Base-by-base conservation (phyloP, 1,140 invertebrate genomes). In the Oncopeltus fasciatus region DNA sequence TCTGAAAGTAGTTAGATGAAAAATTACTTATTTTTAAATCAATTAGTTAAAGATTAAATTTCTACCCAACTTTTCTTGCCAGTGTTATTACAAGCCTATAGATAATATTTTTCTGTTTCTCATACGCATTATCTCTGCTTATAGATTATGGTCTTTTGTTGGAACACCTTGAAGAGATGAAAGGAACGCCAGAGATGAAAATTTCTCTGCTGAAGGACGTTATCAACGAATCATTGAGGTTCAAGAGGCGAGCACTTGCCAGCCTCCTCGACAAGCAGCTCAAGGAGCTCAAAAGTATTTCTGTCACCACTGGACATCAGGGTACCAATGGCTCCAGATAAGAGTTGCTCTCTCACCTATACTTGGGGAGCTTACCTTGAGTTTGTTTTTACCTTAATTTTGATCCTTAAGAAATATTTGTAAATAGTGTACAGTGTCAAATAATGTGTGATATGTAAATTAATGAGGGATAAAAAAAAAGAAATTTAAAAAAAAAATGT, bases 201-300 rank as follows among this genome's bases (percentile, higher is more conserved):
- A 76, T 83, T 26, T 77, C 78, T 62, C 82, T 90, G 70, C 75
- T 92, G 31, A 78, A 82, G 66, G 82, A 88, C 67, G 80, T 90
- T 59, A 83, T 90, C 51, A 80, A 80, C 62, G 90, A 92, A 75
- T 86, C 87, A 11, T 70, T 83, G 62, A 78, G 90, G 56, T 92
- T 92, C 73, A 90, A 92, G 72, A 78, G 88, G 56, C 82, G 83
- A 67, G 78, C 80, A 66, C 77, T 92, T 67, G 85, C 86, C 46
- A 76, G 75, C 64, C 68, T 78, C 27, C 70, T 81, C 53, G 76
- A 78, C 44, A 59, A 60, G n/a, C 44, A 60, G 49, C 53, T 64
- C 1, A 64, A 64, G 33, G 51, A 46, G 14, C 53, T 64, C 0
- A 53, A 51, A 14, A 60, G 51, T 12, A 9, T 31, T n/a, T 18